These are phyloP conservation scores for Numenius arquata DNA, from an alignment of 2,113 vertebrate species.

Conservation along the genomic window DNA sequence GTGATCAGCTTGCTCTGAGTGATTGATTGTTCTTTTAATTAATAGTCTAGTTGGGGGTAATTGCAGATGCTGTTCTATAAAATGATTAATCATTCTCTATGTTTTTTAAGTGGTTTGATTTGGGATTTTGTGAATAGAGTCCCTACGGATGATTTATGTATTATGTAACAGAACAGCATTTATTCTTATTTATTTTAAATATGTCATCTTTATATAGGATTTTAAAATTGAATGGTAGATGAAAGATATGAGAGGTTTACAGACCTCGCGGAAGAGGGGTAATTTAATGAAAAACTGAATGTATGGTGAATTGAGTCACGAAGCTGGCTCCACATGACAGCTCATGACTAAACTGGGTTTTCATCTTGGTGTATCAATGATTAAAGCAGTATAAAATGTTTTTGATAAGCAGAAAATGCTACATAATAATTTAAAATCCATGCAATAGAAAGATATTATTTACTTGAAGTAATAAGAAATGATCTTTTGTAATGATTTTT, in stretches of 20 bases:
- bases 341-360: background rate
- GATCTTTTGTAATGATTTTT: background rate
- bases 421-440: background rate
- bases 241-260: background rate
- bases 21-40: constrained; percentile 41
- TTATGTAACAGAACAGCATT: background rate
- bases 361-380: background rate
- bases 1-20: background rate
- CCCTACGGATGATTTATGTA: background rate
- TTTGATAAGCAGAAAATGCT: background rate
- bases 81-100: background rate
- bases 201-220: background rate
- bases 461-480: background rate
- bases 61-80: background rate
- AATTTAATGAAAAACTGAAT: background rate
- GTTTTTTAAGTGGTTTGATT: rapidly evolving
- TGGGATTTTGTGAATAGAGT: background rate
- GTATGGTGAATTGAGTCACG: background rate
- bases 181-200: background rate
- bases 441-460: background rate
- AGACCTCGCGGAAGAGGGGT: background rate
- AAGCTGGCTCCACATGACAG: background rate
- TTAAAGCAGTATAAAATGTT: background rate
- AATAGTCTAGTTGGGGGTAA: background rate
- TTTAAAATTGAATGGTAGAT: background rate